Evolutionary conservation across 1,140 invertebrate species (phyloP).

Genomic region (Agrypnia vestita): DNA sequence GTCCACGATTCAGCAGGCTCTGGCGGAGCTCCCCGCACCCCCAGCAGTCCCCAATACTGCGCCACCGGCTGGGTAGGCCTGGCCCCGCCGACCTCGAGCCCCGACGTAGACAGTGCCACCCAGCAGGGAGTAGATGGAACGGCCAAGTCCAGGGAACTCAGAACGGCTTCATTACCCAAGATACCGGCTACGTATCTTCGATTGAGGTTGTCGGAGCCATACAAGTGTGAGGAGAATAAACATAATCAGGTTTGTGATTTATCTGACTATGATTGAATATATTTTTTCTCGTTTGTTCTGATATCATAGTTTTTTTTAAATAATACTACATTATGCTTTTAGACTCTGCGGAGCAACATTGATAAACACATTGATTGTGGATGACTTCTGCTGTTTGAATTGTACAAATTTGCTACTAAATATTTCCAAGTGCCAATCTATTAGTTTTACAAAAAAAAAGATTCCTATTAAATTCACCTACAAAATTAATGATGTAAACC

Average conservation of each 20-base stretch:
- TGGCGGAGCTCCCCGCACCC: slow-evolving; percentile 65
- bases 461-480: too few species aligned
- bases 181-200: slow-evolving; percentile 88
- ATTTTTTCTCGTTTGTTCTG: too few species aligned
- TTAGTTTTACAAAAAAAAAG: too few species aligned
- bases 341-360: too few species aligned
- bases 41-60: slow-evolving; percentile 74
- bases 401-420: too few species aligned
- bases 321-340: too few species aligned
- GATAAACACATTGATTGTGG: too few species aligned
- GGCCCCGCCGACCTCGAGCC: slow-evolving; percentile 66
- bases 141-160: slow-evolving; percentile 89
- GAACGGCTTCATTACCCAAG: slow-evolving; percentile 86
- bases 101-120: slow-evolving; percentile 68
- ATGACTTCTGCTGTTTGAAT: too few species aligned
- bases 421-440: too few species aligned
- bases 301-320: too few species aligned
- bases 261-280: too few species aligned
- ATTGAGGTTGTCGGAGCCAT: slow-evolving; percentile 87
- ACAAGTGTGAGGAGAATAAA: slow-evolving; percentile 67
- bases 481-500: too few species aligned
- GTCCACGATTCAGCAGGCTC: slow-evolving; percentile 60
- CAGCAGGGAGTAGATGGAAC: slow-evolving; percentile 87
- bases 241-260: slow-evolving; percentile 39
- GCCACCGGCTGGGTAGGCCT: slow-evolving; percentile 87